phyloP scores from a whole-genome alignment of 2,113 vertebrate species.

The Chionomys nivalis region DNA sequence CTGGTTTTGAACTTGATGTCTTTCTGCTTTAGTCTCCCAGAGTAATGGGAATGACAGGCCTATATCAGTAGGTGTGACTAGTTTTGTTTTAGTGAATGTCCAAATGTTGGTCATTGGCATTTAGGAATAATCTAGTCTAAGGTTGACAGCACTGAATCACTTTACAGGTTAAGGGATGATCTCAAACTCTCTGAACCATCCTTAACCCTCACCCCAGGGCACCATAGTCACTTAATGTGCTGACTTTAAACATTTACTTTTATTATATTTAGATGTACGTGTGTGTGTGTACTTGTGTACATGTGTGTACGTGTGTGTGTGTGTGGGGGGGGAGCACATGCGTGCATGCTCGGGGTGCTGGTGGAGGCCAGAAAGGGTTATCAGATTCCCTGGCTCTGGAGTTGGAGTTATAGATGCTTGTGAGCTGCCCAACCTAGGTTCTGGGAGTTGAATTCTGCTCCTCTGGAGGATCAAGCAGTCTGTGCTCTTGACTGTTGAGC shows the following conservation, averaged over 20 bases:
- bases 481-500: not conserved
- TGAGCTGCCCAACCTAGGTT: not conserved
- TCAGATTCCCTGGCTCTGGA: not conserved
- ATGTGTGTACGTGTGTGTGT: not conserved
- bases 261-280: not conserved
- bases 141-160: not conserved
- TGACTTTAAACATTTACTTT: not conserved
- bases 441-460: not conserved
- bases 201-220: not conserved
- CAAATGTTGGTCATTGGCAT: not conserved
- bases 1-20: not conserved
- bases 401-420: not conserved
- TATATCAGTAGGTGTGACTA: not conserved
- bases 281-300: not conserved
- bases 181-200: not conserved
- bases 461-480: not conserved
- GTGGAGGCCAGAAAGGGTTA: not conserved
- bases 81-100: not conserved
- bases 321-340: rapidly evolving
- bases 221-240: not conserved
- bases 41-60: not conserved
- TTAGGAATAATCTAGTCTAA: not conserved
- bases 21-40: not conserved
- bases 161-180: not conserved
- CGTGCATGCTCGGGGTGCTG: not conserved